Conservation (phyloP, 1,140 invertebrate species). For the Papilio glaucus region DNA sequence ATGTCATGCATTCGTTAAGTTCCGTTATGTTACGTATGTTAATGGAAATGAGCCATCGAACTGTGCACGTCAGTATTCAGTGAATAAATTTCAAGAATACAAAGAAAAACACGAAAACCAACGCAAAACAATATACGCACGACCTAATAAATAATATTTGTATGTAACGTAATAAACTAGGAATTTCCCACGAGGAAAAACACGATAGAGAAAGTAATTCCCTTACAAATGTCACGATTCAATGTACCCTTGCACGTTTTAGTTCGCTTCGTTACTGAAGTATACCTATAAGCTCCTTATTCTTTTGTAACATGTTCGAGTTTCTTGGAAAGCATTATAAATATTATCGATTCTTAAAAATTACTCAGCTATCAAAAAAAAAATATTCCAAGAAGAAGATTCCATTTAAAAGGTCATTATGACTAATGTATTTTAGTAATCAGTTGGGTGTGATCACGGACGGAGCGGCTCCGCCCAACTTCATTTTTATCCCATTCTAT, state of each 20-base stretch:
- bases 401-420: slow-evolving; percentile 57
- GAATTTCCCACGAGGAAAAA: slow-evolving; percentile 38
- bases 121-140: slow-evolving; percentile 27
- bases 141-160: slow-evolving; percentile 35
- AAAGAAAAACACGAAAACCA: slow-evolving; percentile 31
- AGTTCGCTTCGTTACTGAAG: slow-evolving; percentile 20
- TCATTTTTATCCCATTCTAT: slow-evolving; percentile 31
- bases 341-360: slow-evolving; percentile 53
- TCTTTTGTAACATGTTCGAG: slow-evolving; percentile 3
- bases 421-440: slow-evolving; percentile 68
- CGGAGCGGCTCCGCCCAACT: slow-evolving; percentile 39
- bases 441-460: slow-evolving; percentile 54
- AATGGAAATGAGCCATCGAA: slow-evolving; percentile 8
- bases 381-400: slow-evolving; percentile 47
- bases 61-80: neutral
- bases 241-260: slow-evolving; percentile 23
- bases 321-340: slow-evolving; percentile 38
- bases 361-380: slow-evolving; percentile 55
- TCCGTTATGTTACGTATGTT: neutral
- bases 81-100: slow-evolving; percentile 19
- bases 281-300: neutral
- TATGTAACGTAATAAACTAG: slow-evolving; percentile 34
- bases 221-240: slow-evolving; percentile 33
- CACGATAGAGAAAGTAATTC: slow-evolving; percentile 36
- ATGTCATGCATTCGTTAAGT: slow-evolving; percentile 2